Conservation (phyloP, 2,797 vertebrate genomes). For the Enteromius treurensis region DNA sequence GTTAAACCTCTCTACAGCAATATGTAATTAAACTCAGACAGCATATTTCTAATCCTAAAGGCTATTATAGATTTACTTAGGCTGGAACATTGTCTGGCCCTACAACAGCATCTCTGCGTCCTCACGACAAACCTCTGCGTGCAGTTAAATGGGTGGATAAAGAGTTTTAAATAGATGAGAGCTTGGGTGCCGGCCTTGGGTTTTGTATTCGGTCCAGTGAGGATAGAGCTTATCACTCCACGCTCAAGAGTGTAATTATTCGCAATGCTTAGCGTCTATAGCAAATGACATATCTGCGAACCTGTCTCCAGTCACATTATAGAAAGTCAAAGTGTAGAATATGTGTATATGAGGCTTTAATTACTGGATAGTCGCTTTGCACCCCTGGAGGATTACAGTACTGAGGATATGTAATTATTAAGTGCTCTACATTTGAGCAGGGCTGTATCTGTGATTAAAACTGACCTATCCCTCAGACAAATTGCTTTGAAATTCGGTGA, state of each 20-base stretch:
- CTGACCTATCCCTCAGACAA: constrained; percentile 63
- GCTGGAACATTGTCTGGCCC: constrained; percentile 77
- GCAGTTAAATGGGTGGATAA: constrained; percentile 82
- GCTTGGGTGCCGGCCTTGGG: constrained; percentile 60
- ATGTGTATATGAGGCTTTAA: constrained; percentile 70
- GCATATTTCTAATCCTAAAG: constrained; percentile 85
- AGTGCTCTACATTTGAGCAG: constrained; percentile 73
- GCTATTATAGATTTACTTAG: constrained; percentile 78
- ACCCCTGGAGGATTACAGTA: constrained; percentile 73
- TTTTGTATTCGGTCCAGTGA: constrained; percentile 65
- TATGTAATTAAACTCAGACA: constrained; percentile 83
- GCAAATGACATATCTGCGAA: constrained; percentile 77
- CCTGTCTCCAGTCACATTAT: constrained; percentile 61
- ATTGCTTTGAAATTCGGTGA: constrained; percentile 68
- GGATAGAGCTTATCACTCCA: constrained; percentile 55
- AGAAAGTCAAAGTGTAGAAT: constrained; percentile 57
- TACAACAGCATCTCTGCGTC: constrained; percentile 61
- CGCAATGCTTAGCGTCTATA: constrained; percentile 60
- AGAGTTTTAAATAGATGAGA: constrained; percentile 76
- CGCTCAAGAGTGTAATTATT: constrained; percentile 71
- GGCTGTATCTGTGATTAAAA: constrained; percentile 69
- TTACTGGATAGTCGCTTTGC: constrained; percentile 69
- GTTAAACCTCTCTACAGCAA: constrained; percentile 76
- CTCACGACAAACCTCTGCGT: constrained; percentile 66
- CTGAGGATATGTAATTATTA: constrained; percentile 73